phyloP scores from a whole-genome alignment of 2,113 vertebrate genomes.

The Halichoerus grypus region DNA sequence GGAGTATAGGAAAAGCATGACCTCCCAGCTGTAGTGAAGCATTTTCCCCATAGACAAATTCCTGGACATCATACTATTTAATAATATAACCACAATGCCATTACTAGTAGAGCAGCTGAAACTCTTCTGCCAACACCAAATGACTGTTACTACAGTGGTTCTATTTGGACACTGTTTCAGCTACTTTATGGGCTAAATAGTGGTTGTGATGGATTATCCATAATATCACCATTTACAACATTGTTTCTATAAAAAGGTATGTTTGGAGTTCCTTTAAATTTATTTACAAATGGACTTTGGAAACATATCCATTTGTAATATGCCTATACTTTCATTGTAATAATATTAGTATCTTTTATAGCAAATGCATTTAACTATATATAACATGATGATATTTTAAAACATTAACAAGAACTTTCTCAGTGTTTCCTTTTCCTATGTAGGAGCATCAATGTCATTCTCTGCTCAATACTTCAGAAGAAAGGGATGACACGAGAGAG shows the following conservation, averaged over 20 bases:
- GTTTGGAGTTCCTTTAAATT: background rate
- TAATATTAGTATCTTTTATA: background rate
- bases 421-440: background rate
- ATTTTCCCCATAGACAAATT: background rate
- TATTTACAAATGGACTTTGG: background rate
- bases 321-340: background rate
- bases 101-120: background rate
- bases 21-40: background rate
- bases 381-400: background rate
- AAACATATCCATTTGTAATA: background rate
- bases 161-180: background rate
- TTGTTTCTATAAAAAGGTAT: background rate
- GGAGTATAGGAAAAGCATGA: background rate
- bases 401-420: background rate
- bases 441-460: background rate
- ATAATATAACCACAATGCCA: background rate
- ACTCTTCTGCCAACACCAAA: background rate
- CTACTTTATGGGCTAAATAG: background rate
- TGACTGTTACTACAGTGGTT: rapidly evolving
- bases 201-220: too few species aligned
- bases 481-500: background rate
- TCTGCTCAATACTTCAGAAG: background rate
- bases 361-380: background rate
- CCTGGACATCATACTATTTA: background rate
- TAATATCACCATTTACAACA: background rate